Evolutionary conservation across 2,888 invertebrate species (phyloP), one percentile per base, ranked within the genome.

Genomic region (Eumerus sabulonum): DNA sequence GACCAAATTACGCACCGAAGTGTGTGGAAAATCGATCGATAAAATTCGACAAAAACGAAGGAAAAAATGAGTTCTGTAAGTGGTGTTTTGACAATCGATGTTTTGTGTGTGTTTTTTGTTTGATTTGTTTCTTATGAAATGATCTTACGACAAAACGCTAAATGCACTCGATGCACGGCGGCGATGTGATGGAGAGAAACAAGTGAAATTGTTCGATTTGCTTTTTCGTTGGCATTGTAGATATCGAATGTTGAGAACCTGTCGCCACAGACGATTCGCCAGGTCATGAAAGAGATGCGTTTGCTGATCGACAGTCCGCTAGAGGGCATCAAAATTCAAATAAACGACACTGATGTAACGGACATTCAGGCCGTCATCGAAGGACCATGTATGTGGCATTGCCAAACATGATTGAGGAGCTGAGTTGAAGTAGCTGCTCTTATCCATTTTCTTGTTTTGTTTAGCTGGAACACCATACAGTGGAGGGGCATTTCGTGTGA

Each of bases 181-280:
- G 9, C 5, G 47, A 14, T 17, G 11, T 40, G 9, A 14, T 48
- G 44, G 36, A 3, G 9, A 36, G n/a, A n/a, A n/a, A n/a, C n/a
- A 18, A 16, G 7, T 5, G 12, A 54, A 9, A 42, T 42, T 16
- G 9, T 12, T 16, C 12, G 16, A 16, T 17, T 16, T 42, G 7
- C 27, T 19, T 54, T 36, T 48, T 5, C 38, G 36, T 13, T 59
- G 11, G n/a, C n/a, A n/a, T n/a, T 89, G 82, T 86, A 93, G 93
- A 94, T 95, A 92, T 96, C 96, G 84, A 96, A 96, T 90, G 95
- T 96, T 84, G 98, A 98, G 91, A 98, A 98, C 90, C 91, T 98
- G 85, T 96, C 97, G 81, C 98, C 98, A 82, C 97, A 98, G 91
- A 95, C 94, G 82, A 94, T 97, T 72, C 91, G 96, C 82, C 93